Conservation (phyloP, 2,113 vertebrate genomes). For the Prinia subflava region DNA sequence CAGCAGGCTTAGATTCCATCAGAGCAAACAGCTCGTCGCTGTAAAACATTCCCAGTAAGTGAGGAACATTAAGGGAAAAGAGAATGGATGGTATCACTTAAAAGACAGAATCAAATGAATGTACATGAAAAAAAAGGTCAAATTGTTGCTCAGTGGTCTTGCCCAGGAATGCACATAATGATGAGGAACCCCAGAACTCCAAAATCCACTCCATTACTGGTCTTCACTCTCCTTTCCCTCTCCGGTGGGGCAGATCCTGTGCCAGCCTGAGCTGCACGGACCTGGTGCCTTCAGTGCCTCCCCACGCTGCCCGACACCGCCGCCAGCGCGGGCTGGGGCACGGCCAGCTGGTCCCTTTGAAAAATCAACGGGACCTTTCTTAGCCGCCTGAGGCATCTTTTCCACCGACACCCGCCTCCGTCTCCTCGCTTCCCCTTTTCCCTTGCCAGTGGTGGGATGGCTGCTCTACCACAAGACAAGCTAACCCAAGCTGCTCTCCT, state of each 20-base stretch:
- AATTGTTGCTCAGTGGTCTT: not conserved
- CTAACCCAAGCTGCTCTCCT: not conserved
- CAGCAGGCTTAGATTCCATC: not conserved
- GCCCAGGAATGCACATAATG: rapidly evolving
- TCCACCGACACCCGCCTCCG: not conserved
- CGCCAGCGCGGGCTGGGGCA: not conserved
- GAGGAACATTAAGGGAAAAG: not conserved
- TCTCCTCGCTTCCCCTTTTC: not conserved
- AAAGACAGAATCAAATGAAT: not conserved
- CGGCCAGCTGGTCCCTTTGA: not conserved
- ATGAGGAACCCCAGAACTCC: not conserved
- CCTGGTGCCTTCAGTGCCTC: not conserved
- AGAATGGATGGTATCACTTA: not conserved
- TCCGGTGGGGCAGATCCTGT: not conserved
- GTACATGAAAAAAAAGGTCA: not conserved
- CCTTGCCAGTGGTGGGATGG: not conserved
- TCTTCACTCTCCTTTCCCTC: not conserved
- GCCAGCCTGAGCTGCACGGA: not conserved
- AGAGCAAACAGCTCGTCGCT: not conserved
- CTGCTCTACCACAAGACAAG: slow-evolving; percentile 10
- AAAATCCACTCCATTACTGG: not conserved
- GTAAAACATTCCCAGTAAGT: not conserved
- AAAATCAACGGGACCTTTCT: slow-evolving; percentile 40
- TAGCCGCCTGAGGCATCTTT: slow-evolving; percentile 26
- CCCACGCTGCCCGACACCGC: not conserved